Conservation (phyloP, 53 echinoderm and acorn worm genomes). For the Holothuria scabra region DNA sequence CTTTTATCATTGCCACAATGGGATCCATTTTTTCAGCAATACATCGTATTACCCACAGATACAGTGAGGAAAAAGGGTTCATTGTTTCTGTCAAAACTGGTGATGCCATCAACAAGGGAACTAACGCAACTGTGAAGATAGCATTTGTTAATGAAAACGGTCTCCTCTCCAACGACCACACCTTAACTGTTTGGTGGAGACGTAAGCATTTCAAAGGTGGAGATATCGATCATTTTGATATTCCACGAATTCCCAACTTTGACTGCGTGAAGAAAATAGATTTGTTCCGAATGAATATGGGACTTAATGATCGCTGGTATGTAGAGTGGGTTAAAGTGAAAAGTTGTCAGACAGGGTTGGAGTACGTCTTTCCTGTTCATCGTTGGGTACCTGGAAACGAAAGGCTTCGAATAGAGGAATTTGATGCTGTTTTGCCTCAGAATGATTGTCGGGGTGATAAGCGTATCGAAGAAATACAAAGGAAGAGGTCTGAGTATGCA, state of each 20-base stretch:
- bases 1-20: no score
- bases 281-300: conserved; percentile 64
- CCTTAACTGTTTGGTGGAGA: conserved; percentile 59
- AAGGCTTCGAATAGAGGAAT: conserved; percentile 53
- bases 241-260: conserved; percentile 68
- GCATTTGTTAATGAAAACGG: conserved; percentile 69
- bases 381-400: conserved; percentile 66
- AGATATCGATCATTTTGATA: conserved; percentile 58
- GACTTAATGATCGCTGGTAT: conserved; percentile 59
- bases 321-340: conserved; percentile 68
- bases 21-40: no score
- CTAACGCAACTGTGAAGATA: conserved; percentile 74
- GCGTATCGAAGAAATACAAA: conserved; percentile 60
- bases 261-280: conserved; percentile 67
- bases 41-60: no score
- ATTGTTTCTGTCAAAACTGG: conserved; percentile 71
- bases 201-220: conserved; percentile 80
- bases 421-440: conserved; percentile 71
- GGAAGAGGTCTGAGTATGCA: conserved; percentile 66
- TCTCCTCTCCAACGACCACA: conserved; percentile 58
- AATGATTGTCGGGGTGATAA: conserved; percentile 48
- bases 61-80: not conserved
- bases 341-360: not conserved
- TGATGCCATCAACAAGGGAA: conserved; percentile 71
- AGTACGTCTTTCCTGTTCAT: conserved; percentile 73